Evolutionary conservation across 1,140 invertebrate species (phyloP).

Genomic region (Xylocopa sonorina): DNA sequence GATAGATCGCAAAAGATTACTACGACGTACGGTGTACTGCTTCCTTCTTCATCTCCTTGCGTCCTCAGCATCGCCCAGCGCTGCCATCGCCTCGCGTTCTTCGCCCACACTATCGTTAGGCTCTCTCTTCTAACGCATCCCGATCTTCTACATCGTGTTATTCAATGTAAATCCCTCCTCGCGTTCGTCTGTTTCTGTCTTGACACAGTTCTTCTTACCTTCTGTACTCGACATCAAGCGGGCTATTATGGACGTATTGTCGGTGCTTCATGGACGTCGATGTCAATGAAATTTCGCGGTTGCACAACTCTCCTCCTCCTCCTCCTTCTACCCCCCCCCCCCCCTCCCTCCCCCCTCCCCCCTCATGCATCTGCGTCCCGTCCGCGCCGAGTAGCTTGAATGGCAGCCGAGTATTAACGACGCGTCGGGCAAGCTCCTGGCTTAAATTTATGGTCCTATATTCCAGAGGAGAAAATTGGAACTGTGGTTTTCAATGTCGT

Average conservation of each 20-base stretch:
- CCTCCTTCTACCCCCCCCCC: too few relatives aligned
- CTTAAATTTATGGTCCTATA: slow-evolving; percentile 39
- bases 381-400: neutral
- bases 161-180: slow-evolving; percentile 72
- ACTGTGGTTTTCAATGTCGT: slow-evolving; percentile 44
- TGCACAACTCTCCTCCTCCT: too few relatives aligned
- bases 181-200: slow-evolving; percentile 45
- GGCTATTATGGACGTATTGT: slow-evolving; percentile 76
- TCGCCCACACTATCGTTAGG: slow-evolving; percentile 33
- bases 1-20: slow-evolving; percentile 79
- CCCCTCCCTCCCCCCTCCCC: too few relatives aligned
- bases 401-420: slow-evolving; percentile 43
- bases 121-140: slow-evolving; percentile 69
- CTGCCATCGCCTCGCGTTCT: slow-evolving; percentile 56
- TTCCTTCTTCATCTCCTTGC: slow-evolving; percentile 45
- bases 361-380: neutral
- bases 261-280: slow-evolving; percentile 68
- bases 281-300: slow-evolving; percentile 53
- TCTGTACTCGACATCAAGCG: slow-evolving; percentile 37
- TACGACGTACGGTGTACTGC: slow-evolving; percentile 71
- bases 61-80: slow-evolving; percentile 50
- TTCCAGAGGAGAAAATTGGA: slow-evolving; percentile 46
- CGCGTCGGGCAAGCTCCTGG: slow-evolving; percentile 28
- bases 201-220: neutral
- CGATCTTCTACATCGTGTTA: slow-evolving; percentile 79